phyloP scores from a whole-genome alignment of 2,113 vertebrate genomes.

The Circaetus gallicus region DNA sequence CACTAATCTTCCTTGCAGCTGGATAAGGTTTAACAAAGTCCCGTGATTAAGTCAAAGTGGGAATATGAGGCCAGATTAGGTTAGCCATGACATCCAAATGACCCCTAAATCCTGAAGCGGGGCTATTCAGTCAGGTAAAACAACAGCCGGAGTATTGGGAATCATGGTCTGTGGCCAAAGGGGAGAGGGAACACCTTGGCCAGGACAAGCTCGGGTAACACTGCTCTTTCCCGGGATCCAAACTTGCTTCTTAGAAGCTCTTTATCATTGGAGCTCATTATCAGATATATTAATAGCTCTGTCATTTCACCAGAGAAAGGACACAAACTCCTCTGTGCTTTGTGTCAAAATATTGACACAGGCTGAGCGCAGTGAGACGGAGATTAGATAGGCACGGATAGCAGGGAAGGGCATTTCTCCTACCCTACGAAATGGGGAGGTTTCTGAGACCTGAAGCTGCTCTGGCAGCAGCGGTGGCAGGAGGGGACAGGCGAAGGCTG shows the following conservation, averaged over 20 bases:
- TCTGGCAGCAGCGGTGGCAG: background rate
- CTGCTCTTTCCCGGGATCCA: background rate
- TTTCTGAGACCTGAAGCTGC: background rate
- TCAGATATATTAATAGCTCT: background rate
- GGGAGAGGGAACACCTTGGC: background rate
- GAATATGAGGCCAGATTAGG: background rate
- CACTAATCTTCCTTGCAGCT: background rate
- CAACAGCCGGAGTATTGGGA: background rate
- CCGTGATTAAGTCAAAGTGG: background rate
- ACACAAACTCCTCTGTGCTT: background rate
- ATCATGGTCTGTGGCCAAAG: rapidly evolving
- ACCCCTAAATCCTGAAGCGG: background rate
- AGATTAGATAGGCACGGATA: background rate
- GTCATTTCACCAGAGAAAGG: background rate
- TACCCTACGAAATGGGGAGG: background rate
- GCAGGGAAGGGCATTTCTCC: background rate
- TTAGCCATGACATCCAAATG: background rate
- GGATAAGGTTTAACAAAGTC: background rate
- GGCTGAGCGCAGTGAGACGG: background rate
- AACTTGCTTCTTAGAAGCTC: background rate
- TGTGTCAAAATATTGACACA: background rate
- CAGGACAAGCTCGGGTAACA: background rate
- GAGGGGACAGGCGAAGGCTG: background rate
- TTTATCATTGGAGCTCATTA: background rate
- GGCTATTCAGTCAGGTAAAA: background rate